These are phyloP conservation scores for Rhagonycha fulva DNA, from an alignment of 2,888 invertebrate species.

Conservation along the genomic window DNA sequence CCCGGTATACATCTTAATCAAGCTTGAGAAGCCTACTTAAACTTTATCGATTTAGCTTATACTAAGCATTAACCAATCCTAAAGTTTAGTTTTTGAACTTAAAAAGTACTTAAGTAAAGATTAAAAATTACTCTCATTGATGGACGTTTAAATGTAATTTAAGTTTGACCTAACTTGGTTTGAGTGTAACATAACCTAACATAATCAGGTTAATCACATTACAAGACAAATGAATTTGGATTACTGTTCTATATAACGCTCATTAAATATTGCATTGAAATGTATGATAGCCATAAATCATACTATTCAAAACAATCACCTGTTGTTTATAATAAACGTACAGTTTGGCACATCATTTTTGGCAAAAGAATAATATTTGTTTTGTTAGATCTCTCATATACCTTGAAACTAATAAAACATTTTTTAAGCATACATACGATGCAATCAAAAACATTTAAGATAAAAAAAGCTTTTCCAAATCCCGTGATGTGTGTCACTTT, in stretches of 20 bases:
- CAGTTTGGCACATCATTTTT: neutral
- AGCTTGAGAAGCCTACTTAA: too few relatives aligned
- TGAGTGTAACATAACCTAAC: neutral
- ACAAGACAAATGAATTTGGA: neutral
- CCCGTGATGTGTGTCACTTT: conserved; percentile 12
- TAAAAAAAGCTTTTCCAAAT: neutral
- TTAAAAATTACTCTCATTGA: too few relatives aligned
- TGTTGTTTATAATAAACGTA: neutral
- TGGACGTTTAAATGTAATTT: too few relatives aligned
- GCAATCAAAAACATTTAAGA: neutral
- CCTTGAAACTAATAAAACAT: neutral
- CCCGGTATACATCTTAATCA: too few relatives aligned
- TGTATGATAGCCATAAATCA: neutral
- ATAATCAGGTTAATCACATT: too few relatives aligned
- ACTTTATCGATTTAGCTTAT: too few relatives aligned
- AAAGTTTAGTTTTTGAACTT: too few relatives aligned
- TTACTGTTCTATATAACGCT: neutral
- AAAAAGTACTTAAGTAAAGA: too few relatives aligned
- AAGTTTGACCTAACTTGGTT: too few relatives aligned
- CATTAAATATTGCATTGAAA: neutral
- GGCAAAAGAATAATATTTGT: neutral
- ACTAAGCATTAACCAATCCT: too few relatives aligned
- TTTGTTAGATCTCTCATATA: neutral
- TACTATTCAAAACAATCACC: neutral
- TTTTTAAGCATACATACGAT: neutral